Evolutionary conservation across 2,113 vertebrate genomes (phyloP), one percentile per base, ranked within the genome.

Genomic region (Crotophaga sulcirostris): DNA sequence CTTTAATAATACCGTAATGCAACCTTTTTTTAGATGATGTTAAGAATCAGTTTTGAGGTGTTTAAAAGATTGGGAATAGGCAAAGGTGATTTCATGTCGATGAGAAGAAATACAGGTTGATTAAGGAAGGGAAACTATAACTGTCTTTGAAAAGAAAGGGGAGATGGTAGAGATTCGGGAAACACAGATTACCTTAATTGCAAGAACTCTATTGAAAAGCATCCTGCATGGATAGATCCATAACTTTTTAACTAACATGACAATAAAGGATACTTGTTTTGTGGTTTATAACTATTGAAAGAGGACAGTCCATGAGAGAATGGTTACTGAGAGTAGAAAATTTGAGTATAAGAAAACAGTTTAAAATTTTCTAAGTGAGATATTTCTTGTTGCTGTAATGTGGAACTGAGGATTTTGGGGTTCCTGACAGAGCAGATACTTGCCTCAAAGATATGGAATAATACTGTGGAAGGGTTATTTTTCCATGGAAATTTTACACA

Each of bases 261-360:
- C 72, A 97, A 94, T 67, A 91, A 87, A 75, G 10, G 60, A 62
- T 84, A 76, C 18, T 95, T 93, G 94, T 96, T 93, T 91, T 28
- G 91, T 96, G 59, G 97, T 97, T 97, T 97, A 93, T 96, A 95
- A 95, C 10, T 23, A 96, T 93, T 33, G n/a, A 33, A 96, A 88
- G 24, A 88, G 79, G 83, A 95, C 68, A 97, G 92, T 75, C 29
- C 16, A 52, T 63, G 58, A 87, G 15, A 4, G 3, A 75, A 59
- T 33, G 40, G 3, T 64, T 40, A 76, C 5, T 20, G 49, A 96
- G 45, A 97, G 73, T 52, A 72, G 82, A 92, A 93, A 95, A 95
- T 95, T 62, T 92, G 36, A 97, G 51, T 36, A 81, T 24, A 33
- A 52, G 16, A 84, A 62, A 26, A 74, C 54, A 75, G 9, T 85